These are phyloP conservation scores for Apolygus lucorum DNA, from an alignment of 1,140 invertebrate genomes.

Conservation along the genomic window DNA sequence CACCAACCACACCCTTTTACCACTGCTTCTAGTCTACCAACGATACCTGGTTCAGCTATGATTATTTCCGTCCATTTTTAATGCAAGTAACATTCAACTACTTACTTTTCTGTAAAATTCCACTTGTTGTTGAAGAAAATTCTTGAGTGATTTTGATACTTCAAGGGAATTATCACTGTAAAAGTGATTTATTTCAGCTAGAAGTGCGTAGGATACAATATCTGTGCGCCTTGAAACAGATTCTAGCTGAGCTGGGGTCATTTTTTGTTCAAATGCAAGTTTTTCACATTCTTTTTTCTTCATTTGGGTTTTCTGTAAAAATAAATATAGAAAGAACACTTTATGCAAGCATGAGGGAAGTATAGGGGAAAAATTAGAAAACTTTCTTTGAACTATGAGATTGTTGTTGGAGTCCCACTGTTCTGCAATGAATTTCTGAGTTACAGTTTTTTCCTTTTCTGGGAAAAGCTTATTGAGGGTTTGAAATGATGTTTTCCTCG, in stretches of 20 bases:
- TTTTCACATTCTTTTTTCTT: conserved; percentile 85
- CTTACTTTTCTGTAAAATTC: conserved; percentile 71
- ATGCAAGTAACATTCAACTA: not conserved
- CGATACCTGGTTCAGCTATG: too few relatives aligned
- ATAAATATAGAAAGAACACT: not conserved
- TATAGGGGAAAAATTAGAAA: too few relatives aligned
- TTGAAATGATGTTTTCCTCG: too few relatives aligned
- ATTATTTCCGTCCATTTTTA: not conserved
- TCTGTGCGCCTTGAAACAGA: conserved; percentile 76
- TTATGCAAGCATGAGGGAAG: too few relatives aligned
- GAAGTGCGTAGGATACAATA: conserved; percentile 79
- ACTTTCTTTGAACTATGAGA: too few relatives aligned
- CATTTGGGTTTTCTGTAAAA: conserved; percentile 16
- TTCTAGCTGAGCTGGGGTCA: conserved; percentile 66
- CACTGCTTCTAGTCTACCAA: too few relatives aligned
- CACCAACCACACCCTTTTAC: too few relatives aligned
- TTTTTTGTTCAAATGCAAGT: conserved; percentile 68
- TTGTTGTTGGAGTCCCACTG: too few relatives aligned
- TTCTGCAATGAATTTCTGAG: too few relatives aligned
- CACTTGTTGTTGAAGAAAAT: conserved; percentile 80
- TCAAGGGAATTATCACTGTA: conserved; percentile 78
- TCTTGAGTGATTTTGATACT: conserved; percentile 75
- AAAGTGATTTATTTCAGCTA: conserved; percentile 92
- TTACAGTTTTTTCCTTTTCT: too few relatives aligned
- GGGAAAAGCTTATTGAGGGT: too few relatives aligned